Evolutionary conservation across 2,113 vertebrate species (phyloP).

Genomic region (Myiozetetes cayanensis): DNA sequence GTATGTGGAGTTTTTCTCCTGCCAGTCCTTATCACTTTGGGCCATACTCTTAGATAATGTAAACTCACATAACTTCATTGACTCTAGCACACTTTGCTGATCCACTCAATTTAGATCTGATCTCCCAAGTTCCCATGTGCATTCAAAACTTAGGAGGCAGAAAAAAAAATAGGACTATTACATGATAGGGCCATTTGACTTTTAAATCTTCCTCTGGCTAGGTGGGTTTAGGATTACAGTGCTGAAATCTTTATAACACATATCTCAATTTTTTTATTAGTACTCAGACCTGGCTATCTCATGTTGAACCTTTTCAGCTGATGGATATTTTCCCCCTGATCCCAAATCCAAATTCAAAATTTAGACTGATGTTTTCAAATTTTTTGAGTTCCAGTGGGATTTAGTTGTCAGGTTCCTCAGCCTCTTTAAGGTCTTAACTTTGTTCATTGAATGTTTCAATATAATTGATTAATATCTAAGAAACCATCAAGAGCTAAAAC

Average conservation of each 20-base stretch:
- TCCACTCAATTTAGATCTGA: constrained; percentile 24
- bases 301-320: not conserved
- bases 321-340: not conserved
- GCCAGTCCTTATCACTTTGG: not conserved
- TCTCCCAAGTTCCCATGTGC: not conserved
- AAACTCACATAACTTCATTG: not conserved
- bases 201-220: not conserved
- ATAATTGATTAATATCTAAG: not conserved
- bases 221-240: not conserved
- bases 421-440: not conserved
- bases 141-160: not conserved
- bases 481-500: not conserved
- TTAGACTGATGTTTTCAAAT: not conserved
- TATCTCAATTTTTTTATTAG: not conserved
- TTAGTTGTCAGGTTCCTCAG: not conserved
- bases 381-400: not conserved
- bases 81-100: not conserved
- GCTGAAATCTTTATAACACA: not conserved
- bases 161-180: not conserved
- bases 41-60: not conserved
- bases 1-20: not conserved
- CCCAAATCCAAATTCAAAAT: not conserved
- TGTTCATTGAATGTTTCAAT: not conserved
- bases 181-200: not conserved
- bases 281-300: not conserved